Evolutionary conservation across 2,888 invertebrate species (phyloP), one percentile per base, ranked within the genome.

Genomic region (Drosophila siamana): DNA sequence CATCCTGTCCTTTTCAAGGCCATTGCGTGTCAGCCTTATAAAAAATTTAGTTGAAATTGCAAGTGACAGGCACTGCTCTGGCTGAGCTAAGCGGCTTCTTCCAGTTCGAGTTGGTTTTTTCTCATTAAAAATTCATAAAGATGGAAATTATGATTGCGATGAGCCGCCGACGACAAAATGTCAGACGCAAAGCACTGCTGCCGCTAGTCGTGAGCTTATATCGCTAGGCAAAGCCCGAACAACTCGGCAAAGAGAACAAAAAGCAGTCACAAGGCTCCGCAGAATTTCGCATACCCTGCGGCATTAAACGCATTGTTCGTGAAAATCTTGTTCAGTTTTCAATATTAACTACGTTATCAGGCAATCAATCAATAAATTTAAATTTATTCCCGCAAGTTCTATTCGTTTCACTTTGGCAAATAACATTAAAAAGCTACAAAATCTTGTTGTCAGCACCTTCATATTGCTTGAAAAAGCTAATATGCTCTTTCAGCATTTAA

Each of bases 61-160:
- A 80, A 79, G 74, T 83, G 88, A 86, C 82, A 80, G 84, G 64
- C 84, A 47, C 47, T n/a, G 44, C 44, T 46, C 30, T 13, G 8
- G 28, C 28, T 11, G 54, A 61, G 68, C 57, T 75, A 74, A 81
- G 70, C 65, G 40, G 52, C 73, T 56, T 51, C 48, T 30, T 6
- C 55, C 69, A 68, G 59, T 74, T 78, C 47, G 48, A 68, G 69
- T 74, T 59, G 74, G 74, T 71, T 59, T 76, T 78, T 86, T 82
- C 88, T 80, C 89, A 86, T 86, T 86, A 89, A 85, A 87, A 89
- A 88, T 86, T 89, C 89, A 86, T 89, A 86, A 89, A 72, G 71
- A 83, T 89, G 86, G 60, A 87, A 89, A 89, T 89, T 88, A 80
- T 89, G 89, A 86, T 87, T 89, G 78, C 78, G 78, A 87, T 84